Evolutionary conservation across 2,113 vertebrate genomes (phyloP).

Genomic region (Semicossyphus pulcher): DNA sequence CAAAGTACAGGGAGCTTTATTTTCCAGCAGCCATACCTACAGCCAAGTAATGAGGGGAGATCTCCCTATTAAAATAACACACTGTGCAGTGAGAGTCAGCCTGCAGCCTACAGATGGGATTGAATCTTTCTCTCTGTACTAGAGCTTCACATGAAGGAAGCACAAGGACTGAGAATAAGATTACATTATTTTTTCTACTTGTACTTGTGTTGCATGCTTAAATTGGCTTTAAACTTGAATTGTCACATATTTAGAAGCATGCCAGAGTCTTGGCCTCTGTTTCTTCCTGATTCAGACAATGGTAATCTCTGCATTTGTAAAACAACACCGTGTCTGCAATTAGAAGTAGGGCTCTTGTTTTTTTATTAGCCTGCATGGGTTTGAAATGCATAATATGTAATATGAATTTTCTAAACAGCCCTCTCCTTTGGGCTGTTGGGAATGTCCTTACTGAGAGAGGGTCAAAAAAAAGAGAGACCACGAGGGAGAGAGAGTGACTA

Average conservation of each 20-base stretch:
- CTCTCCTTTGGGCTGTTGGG: constrained; percentile 48
- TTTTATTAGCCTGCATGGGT: constrained; percentile 46
- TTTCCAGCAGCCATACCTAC: not conserved
- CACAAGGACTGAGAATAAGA: constrained; percentile 19
- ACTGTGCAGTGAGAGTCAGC: constrained; percentile 8
- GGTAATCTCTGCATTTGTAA: constrained; percentile 28
- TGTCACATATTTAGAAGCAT: too few relatives aligned
- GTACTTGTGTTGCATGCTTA: not conserved
- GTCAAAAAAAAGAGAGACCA: constrained; percentile 4
- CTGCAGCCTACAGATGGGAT: not conserved
- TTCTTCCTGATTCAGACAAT: not conserved
- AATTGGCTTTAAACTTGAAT: not conserved
- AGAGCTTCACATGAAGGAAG: constrained; percentile 34
- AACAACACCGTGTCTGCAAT: constrained; percentile 40
- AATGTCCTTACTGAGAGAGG: constrained; percentile 43
- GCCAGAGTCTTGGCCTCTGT: not conserved
- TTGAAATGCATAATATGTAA: constrained; percentile 50
- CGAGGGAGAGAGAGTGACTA: not conserved
- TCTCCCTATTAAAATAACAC: constrained; percentile 2
- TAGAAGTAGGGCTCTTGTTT: constrained; percentile 39
- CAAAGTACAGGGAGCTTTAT: not conserved
- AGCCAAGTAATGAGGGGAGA: constrained; percentile 9
- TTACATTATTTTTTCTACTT: not conserved
- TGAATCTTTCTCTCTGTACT: not conserved
- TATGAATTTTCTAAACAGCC: constrained; percentile 60